Conservation (phyloP, 2,797 vertebrate species). For the Falco concolor region DNA sequence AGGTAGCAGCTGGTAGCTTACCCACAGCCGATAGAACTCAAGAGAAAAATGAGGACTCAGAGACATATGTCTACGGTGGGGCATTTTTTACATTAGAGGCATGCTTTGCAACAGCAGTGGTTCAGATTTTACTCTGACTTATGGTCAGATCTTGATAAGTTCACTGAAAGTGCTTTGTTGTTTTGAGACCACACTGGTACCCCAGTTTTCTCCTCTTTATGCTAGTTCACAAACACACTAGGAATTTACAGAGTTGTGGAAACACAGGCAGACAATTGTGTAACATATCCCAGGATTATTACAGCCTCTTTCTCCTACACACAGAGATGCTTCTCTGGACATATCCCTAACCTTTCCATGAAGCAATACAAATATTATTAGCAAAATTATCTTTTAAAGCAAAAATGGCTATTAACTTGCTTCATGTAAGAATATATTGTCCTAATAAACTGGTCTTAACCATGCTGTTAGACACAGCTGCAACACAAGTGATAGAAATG, state of each 20-base stretch:
- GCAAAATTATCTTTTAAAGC: neutral
- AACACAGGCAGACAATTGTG: neutral
- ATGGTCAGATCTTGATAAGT: neutral
- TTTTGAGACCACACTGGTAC: neutral
- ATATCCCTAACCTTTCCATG: neutral
- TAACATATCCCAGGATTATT: neutral
- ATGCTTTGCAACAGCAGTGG: neutral
- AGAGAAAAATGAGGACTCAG: neutral
- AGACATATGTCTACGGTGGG: neutral
- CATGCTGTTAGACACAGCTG: neutral
- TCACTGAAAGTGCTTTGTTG: neutral
- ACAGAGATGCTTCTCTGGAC: neutral
- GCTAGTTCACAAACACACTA: neutral
- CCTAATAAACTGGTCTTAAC: neutral
- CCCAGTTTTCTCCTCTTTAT: neutral
- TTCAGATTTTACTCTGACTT: neutral
- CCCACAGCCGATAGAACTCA: neutral
- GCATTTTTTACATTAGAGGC: neutral
- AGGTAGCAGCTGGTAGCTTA: neutral
- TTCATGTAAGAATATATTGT: neutral
- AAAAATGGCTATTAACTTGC: conserved; percentile 1
- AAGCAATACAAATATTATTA: neutral
- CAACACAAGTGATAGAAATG: neutral
- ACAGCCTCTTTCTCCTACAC: neutral
- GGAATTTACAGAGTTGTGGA: neutral